Conservation (phyloP, 1,140 invertebrate species). For the Sycobia sp. region DNA sequence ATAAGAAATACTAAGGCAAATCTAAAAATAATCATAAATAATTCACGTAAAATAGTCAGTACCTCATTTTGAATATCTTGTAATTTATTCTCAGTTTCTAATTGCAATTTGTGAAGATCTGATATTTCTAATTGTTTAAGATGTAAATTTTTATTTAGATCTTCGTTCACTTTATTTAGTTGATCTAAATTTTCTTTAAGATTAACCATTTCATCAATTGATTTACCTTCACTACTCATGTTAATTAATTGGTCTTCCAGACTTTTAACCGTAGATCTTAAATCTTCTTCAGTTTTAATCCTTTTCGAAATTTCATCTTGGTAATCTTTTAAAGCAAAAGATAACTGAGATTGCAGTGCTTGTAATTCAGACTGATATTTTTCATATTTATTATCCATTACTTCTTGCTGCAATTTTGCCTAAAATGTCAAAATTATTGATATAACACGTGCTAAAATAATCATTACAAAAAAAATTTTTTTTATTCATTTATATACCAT, state of each 20-base stretch:
- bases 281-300: constrained; percentile 3
- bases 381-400: constrained; percentile 41
- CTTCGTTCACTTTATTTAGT: constrained; percentile 27
- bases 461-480: background rate
- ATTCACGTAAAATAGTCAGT: background rate
- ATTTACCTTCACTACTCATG: constrained; percentile 23
- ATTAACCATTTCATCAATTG: constrained; percentile 31
- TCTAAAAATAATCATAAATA: background rate
- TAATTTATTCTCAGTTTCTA: constrained; percentile 37
- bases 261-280: constrained; percentile 24
- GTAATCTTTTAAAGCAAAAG: constrained; percentile 38
- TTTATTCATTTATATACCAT: constrained; percentile 44
- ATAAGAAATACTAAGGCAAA: background rate
- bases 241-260: constrained; percentile 38
- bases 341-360: constrained; percentile 41
- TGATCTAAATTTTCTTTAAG: constrained; percentile 23
- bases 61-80: constrained; percentile 20
- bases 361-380: constrained; percentile 43
- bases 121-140: constrained; percentile 32
- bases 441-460: background rate
- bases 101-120: constrained; percentile 30
- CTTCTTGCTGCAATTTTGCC: constrained; percentile 47
- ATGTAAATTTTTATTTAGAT: constrained; percentile 32
- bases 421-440: constrained; percentile 23
- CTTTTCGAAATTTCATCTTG: constrained; percentile 40